Evolutionary conservation across 2,888 invertebrate genomes (phyloP), one percentile per base, ranked within the genome.

Genomic region (Alloscopus bannaensis): DNA sequence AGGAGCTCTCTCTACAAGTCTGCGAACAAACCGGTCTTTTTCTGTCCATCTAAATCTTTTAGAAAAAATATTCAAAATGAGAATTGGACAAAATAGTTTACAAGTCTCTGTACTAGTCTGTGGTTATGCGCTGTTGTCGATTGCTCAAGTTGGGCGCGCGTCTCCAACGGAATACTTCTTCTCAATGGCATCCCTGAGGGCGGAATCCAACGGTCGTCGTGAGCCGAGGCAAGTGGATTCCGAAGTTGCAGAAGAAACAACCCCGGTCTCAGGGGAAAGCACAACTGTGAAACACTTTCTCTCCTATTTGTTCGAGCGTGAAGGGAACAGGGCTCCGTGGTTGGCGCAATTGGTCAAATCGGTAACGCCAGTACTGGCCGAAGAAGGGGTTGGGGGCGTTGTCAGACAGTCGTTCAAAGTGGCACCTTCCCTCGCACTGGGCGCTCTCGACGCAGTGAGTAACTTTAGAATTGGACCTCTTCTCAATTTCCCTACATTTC

Each of bases 371-470:
- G 76, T 76, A 13, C 26, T 76, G 31, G 68, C 76, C 0, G 31
- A 69, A 36, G 69, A 69, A 42, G 76, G 76, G 3, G 50, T 76
- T 69, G 76, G 76, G 13, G 76, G 76, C 6, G 42, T 76, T 3
- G 28, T 76, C 28, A 45, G 66, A 0, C 69, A 76, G 62, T 69
- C 69, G 11, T 76, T 76, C 26, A 69, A 62, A 50, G 6, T 31
- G 1, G 76, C 50, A 3, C 76, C 76, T 0, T 50, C 36, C 3
- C 31, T 76, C 0, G 76, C 76, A 0, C 1, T 76, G 4, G 76
- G 76, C 0, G 69, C 69, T 26, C 36, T 65, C 6, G 62, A 69
- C n/a, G 36, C 68, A 28, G 11, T 69, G 16, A 52, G 69, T 16
- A 68, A 76, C 18, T 22, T 36, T 2, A 50, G 76, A 36, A 69